Evolutionary conservation across 2,888 invertebrate genomes (phyloP), one percentile per base, ranked within the genome.

Genomic region (Melangyna quadrimaculata): DNA sequence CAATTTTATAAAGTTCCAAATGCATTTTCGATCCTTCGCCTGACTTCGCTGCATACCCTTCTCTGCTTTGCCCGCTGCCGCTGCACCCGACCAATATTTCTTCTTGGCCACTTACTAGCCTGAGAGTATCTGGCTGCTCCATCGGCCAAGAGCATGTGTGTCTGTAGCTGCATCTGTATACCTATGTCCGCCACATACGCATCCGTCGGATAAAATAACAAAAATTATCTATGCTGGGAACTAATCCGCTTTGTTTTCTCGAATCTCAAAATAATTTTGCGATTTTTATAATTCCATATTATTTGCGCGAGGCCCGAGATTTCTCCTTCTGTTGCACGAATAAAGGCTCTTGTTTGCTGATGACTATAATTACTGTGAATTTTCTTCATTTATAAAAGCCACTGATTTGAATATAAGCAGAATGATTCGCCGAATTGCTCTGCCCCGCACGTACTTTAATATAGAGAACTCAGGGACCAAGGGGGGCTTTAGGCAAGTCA

Each of bases 311-410:
- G 77, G 65, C 77, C 32, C 35, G 61, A 65, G 69, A 69, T 75
- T 83, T 83, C 74, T 83, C 70, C 74, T 74, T 78, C 78, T 78
- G 78, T 78, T 72, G 59, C 37, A 77, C 43, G 43, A 75, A 71
- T 65, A 80, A 71, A 59, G 78, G 78, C 65, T 87, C 80, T 81
- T 84, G 87, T 88, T 84, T 87, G 72, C 79, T 79, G 88, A 90
- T 90, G 89, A 90, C 90, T 90, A 90, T 90, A 90, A 90, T 90
- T 90, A 90, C 89, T 84, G 86, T 88, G 90, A 88, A 89, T 88
- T 88, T 88, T 87, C 88, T 88, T 88, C 88, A 87, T 88, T 87
- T 88, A 87, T 88, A 87, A 88, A 67, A 87, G 57, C 86, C 70
- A 78, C 81, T 86, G 86, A 86, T 86, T 86, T 86, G 86, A 86